Conservation (phyloP, 2,113 vertebrate genomes). For the Fukomys damarensis region DNA sequence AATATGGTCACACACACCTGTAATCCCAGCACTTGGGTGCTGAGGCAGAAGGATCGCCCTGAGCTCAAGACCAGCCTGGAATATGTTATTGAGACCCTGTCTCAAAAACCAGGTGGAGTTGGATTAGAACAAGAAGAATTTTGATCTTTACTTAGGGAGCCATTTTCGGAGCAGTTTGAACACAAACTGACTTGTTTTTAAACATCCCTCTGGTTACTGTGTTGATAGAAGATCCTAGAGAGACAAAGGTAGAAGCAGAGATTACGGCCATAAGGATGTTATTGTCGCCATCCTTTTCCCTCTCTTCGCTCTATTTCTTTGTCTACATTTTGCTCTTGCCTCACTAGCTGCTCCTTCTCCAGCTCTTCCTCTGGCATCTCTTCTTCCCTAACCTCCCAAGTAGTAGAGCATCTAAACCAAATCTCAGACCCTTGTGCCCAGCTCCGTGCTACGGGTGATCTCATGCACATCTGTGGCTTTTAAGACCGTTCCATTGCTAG, state of each 20-base stretch:
- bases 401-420: neutral
- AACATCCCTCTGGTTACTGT: neutral
- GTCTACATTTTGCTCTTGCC: neutral
- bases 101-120: neutral
- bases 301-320: neutral
- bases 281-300: neutral
- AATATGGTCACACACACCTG: no score
- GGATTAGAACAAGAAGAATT: neutral
- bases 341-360: neutral
- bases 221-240: neutral
- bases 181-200: neutral
- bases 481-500: neutral
- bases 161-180: neutral
- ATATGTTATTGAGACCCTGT: neutral
- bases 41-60: neutral
- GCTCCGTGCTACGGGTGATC: neutral
- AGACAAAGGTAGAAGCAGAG: neutral
- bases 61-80: neutral
- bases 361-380: neutral
- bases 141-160: neutral
- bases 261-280: no score
- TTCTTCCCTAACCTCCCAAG: neutral
- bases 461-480: neutral
- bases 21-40: neutral
- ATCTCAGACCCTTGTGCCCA: neutral